Evolutionary conservation across 2,113 vertebrate species (phyloP).

Genomic region (Cyphotilapia sp.): DNA sequence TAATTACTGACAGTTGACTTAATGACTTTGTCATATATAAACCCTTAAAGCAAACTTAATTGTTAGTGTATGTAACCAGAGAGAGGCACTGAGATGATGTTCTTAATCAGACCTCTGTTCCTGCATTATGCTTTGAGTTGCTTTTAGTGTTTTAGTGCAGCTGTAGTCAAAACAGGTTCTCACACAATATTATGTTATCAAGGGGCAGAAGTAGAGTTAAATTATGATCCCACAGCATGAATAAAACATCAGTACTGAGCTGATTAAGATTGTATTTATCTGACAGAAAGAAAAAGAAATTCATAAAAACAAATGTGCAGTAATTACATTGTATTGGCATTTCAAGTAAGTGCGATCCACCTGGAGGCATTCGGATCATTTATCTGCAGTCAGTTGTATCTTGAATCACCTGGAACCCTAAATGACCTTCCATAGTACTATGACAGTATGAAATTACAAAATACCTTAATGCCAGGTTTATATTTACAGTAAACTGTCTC

Average conservation of each 20-base stretch:
- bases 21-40: neutral
- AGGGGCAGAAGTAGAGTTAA: neutral
- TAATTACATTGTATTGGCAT: neutral
- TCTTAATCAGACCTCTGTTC: neutral
- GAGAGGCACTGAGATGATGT: neutral
- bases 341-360: neutral
- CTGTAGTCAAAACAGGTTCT: neutral
- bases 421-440: neutral
- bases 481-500: neutral
- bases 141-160: neutral
- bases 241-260: neutral
- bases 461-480: neutral
- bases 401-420: neutral
- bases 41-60: neutral
- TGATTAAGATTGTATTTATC: neutral
- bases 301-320: rapidly evolving
- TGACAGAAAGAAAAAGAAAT: neutral
- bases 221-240: neutral
- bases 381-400: neutral
- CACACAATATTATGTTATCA: rapidly evolving
- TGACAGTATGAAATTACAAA: neutral
- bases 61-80: neutral
- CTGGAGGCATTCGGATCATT: neutral
- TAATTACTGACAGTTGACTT: neutral
- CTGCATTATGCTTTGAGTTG: neutral